These are phyloP conservation scores for Zaprionus camerounensis DNA, from an alignment of 1,140 invertebrate species.

Conservation along the genomic window DNA sequence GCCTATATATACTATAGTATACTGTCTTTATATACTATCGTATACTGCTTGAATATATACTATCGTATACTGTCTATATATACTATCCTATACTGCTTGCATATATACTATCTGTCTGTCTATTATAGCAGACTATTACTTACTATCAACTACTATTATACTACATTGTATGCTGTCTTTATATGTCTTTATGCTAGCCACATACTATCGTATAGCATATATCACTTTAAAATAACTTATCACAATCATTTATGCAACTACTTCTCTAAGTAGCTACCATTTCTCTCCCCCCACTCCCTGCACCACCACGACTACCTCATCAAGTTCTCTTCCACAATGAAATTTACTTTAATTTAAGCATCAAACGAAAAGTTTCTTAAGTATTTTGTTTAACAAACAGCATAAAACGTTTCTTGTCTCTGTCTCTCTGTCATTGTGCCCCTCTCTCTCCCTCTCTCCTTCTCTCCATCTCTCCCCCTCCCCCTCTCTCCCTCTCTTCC, in stretches of 20 bases:
- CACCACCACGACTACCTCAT: not conserved
- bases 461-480: too few species aligned
- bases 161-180: not conserved
- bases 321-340: constrained; percentile 5
- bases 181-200: too few species aligned
- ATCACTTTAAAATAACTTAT: too few species aligned
- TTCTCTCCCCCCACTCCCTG: not conserved
- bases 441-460: not conserved
- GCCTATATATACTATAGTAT: not conserved
- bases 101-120: too few species aligned
- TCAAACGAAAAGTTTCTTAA: constrained; percentile 26
- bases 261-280: not conserved
- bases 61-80: not conserved
- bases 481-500: not conserved
- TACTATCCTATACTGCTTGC: not conserved
- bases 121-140: not conserved
- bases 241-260: not conserved
- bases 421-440: not conserved
- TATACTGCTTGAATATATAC: not conserved
- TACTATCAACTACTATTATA: not conserved
- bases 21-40: not conserved
- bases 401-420: constrained; percentile 31
- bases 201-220: too few species aligned
- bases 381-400: constrained; percentile 19
- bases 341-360: constrained; percentile 28